Evolutionary conservation across 2,113 vertebrate genomes (phyloP).

Genomic region (Tautogolabrus adspersus): DNA sequence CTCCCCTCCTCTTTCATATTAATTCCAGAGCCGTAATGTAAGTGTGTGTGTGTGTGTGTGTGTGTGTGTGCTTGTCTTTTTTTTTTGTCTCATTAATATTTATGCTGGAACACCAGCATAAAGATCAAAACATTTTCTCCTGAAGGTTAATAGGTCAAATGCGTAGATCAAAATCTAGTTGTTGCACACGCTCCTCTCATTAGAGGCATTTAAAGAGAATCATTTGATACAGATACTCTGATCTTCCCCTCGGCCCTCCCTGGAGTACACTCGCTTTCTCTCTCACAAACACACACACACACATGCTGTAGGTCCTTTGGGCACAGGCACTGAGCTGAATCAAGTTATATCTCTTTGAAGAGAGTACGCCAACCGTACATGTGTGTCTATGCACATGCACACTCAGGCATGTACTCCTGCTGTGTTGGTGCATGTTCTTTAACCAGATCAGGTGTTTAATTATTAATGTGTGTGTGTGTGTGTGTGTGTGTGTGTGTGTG

Average conservation of each 20-base stretch:
- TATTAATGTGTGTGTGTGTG: constrained; percentile 65
- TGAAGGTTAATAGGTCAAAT: constrained; percentile 83
- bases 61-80: not conserved
- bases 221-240: constrained; percentile 77
- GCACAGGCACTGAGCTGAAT: constrained; percentile 63
- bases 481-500: constrained; percentile 13
- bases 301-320: constrained; percentile 55
- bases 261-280: constrained; percentile 55
- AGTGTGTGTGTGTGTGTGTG: constrained; percentile 14
- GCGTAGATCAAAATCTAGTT: constrained; percentile 74
- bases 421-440: constrained; percentile 56
- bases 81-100: constrained; percentile 64
- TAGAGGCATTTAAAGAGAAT: constrained; percentile 79
- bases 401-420: constrained; percentile 15
- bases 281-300: constrained; percentile 4
- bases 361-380: constrained; percentile 28
- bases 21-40: not conserved
- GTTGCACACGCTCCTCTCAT: constrained; percentile 75
- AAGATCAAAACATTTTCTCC: constrained; percentile 70
- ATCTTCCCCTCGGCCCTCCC: constrained; percentile 77
- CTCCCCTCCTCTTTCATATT: constrained; percentile 4
- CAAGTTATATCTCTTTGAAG: constrained; percentile 77
- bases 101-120: constrained; percentile 48
- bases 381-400: not conserved
- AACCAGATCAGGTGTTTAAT: constrained; percentile 76